Base-by-base conservation (phyloP, 2,888 invertebrate species). In the Oxytorus armatus region DNA sequence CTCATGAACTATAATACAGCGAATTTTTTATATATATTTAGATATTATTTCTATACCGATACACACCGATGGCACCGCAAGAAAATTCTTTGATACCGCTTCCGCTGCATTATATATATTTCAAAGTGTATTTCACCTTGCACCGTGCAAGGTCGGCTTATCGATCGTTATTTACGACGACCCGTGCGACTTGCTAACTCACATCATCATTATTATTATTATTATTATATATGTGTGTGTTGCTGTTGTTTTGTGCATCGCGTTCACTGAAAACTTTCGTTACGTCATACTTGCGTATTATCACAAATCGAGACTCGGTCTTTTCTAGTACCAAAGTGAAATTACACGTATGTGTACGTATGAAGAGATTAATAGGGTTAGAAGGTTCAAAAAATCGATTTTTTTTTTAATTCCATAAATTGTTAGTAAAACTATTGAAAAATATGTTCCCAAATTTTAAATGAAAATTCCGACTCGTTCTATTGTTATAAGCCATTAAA, bases 81-180 rank as follows among this genome's bases (percentile, higher is more conserved):
- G n/a, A 51, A 55, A 69, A 57, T 18, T 44, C 55, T 69, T 44
- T 42, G 25, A 44, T 55, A 42, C 42, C 18, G 14, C 68, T 53
- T 42, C 10, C 39, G 25, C 53, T 16, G 29, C 11, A 42, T 68
- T 53, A 53, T 10, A 65, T 29, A 3, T 53, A 21, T 51, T 36
- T 3, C 36, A 16, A 7, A 55, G 23, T 65, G 49, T 18, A 73
- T 73, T 70, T 75, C 73, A 77, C 80, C 80, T 80, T 80, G 77
- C 72, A 73, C 63, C 68, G 76, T 68, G 83, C 89, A 89, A 89
- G 89, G 89, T 89, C 88, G 85, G 86, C 85, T 88, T 89, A 89
- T 89, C 89, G 89, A 89, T 89, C 86, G 86, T 86, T 88, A 89
- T 89, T 88, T 88, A 88, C 88, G 85, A 86, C 85, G 82, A 33